phyloP scores from a whole-genome alignment of 2,797 vertebrate genomes.

The Crocidura indochinensis region DNA sequence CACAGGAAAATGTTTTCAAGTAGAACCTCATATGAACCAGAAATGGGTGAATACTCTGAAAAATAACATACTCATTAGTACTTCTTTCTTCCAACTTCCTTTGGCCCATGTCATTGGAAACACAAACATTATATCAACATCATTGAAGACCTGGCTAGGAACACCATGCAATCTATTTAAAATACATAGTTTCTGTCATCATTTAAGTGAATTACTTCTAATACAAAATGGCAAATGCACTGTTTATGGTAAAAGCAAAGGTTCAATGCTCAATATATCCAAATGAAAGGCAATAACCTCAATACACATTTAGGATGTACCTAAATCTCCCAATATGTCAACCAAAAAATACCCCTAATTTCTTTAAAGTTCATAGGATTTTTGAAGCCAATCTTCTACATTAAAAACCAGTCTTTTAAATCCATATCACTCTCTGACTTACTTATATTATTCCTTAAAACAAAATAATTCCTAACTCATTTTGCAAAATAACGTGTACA shows the following conservation, averaged over 20 bases:
- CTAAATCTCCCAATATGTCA: conserved; percentile 38
- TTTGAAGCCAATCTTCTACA: conserved; percentile 28
- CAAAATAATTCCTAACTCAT: conserved; percentile 50
- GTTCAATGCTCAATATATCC: conserved; percentile 52
- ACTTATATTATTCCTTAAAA: not conserved
- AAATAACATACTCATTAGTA: not conserved
- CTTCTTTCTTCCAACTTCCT: conserved; percentile 32
- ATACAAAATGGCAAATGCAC: conserved; percentile 45
- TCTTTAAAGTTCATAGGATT: conserved; percentile 20
- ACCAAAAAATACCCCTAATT: not conserved
- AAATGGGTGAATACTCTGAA: conserved; percentile 16
- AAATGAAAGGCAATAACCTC: conserved; percentile 52
- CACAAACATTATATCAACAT: conserved; percentile 21
- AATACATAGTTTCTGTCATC: conserved; percentile 65
- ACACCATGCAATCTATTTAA: conserved; percentile 66
- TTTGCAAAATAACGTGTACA: conserved; percentile 45
- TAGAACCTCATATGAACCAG: not conserved
- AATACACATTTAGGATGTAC: conserved; percentile 50
- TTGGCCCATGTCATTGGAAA: not conserved
- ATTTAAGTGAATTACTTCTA: conserved; percentile 76
- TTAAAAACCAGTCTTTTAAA: conserved; percentile 50
- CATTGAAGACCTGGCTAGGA: conserved; percentile 25
- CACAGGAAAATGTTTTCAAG: not conserved
- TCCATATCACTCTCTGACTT: conserved; percentile 32
- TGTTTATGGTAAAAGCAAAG: conserved; percentile 64